Evolutionary conservation across 2,888 invertebrate genomes (phyloP).

Genomic region (Escarpia spicata): DNA sequence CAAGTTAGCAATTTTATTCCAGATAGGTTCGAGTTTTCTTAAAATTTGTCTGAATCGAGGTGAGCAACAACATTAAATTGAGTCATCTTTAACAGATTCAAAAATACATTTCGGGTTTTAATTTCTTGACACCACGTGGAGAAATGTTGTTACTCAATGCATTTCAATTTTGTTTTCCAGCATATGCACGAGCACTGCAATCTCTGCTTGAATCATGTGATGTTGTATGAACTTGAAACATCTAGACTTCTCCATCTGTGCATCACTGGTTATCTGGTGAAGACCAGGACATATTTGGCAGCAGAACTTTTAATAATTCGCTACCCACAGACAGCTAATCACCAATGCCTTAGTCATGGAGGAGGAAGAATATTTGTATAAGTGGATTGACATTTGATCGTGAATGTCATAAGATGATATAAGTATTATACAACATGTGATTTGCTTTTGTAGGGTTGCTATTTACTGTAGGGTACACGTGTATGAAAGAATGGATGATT

Average conservation of each 20-base stretch:
- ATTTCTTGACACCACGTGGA: not conserved
- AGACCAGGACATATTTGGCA: not conserved
- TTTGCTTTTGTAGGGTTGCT: not conserved
- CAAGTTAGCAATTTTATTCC: too few relatives aligned
- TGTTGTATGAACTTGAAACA: constrained; percentile 37
- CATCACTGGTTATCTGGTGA: not conserved
- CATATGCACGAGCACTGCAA: constrained; percentile 58
- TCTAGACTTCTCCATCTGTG: not conserved
- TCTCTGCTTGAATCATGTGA: constrained; percentile 56
- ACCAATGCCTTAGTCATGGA: not conserved
- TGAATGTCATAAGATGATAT: not conserved
- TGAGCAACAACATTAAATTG: too few relatives aligned
- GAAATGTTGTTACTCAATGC: not conserved
- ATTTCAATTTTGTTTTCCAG: constrained; percentile 47
- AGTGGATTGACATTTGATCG: not conserved
- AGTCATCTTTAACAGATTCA: too few relatives aligned
- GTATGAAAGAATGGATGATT: not conserved
- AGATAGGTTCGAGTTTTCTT: too few relatives aligned
- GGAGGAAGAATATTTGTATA: not conserved
- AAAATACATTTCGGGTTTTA: not conserved
- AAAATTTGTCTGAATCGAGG: too few relatives aligned
- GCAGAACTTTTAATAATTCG: not conserved
- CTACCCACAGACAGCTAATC: not conserved
- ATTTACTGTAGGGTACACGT: not conserved
- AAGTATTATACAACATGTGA: not conserved